Conservation (phyloP, 2,888 invertebrate genomes). For the Pandemis corylana region DNA sequence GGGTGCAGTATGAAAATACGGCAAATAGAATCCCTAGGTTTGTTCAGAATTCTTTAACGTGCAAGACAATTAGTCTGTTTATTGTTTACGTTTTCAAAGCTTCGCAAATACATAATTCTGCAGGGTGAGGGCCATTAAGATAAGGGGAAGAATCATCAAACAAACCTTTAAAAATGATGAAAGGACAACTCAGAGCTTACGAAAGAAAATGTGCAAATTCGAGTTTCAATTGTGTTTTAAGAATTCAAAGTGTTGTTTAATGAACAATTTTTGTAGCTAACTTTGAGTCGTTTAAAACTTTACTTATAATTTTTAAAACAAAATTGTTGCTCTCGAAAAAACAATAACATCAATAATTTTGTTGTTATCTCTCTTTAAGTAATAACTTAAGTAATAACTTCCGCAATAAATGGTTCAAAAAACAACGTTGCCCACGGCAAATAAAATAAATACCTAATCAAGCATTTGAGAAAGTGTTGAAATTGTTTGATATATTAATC, state of each 20-base stretch:
- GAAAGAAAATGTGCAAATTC: background rate
- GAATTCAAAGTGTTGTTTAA: background rate
- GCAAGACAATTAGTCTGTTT: conserved; percentile 30
- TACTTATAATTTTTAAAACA: too few relatives aligned
- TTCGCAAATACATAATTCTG: conserved; percentile 15
- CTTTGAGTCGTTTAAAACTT: background rate
- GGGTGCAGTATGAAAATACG: too few relatives aligned
- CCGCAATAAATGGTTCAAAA: background rate
- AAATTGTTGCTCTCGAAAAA: background rate
- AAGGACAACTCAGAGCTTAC: background rate
- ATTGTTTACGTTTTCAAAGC: conserved; percentile 27
- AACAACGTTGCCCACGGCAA: background rate
- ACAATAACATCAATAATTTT: background rate
- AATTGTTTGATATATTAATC: background rate
- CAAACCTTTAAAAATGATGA: conserved; percentile 15
- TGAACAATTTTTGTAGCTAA: background rate
- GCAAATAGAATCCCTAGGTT: background rate
- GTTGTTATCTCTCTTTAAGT: background rate
- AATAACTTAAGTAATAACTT: too few relatives aligned
- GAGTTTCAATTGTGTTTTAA: background rate
- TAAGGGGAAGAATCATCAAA: conserved; percentile 15
- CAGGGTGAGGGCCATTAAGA: conserved; percentile 25
- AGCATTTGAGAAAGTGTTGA: background rate
- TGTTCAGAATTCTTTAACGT: conserved; percentile 7
- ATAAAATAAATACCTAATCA: background rate